Base-by-base conservation (phyloP, 2,113 vertebrate genomes). In the Mesitornis unicolor region DNA sequence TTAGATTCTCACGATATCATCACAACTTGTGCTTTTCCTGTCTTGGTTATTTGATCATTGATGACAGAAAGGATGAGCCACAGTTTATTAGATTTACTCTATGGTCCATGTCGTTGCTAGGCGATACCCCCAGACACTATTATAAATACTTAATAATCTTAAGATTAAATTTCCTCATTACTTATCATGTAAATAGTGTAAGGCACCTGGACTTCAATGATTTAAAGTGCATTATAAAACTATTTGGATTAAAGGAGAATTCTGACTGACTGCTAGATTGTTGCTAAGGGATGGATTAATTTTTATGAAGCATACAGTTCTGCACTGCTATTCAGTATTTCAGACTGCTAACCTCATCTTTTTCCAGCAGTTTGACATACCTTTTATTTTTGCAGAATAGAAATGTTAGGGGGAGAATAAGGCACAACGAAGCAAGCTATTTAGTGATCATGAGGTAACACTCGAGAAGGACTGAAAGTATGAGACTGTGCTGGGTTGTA, bases 191-290 rank as follows among this genome's bases (percentile, higher is more conserved):
- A 96, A 97, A 89, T 40, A 87, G 70, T 51, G 38, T n/a, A 84
- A 96, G 65, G 51, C 84, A 97, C 93, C 93, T 98, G 95, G 84
- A 90, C 61, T 86, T 88, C 36, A 19, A 48, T 85, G 94, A 96
- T 97, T 97, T 96, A 91, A 88, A 94, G 14, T 94, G 61, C 33
- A 84, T 97, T 97, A 95, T 73, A 96, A 96, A 97, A 89, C 67
- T 91, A 40, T 87, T 90, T 78, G 92, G 90, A 96, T 97, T 97
- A 97, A 94, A 80, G 65, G 56, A 96, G 51, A 69, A 85, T 95
- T 97, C 85, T 97, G 97, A 98, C 97, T 98, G 93, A 95, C 45
- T 84, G 24, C 47, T 84, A 95, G 96, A 97, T 97, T 97, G 97
- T 90, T 94, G 75, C 90, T 93, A 95, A 93, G 47, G 70, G 31